Base-by-base conservation (phyloP, 2,797 vertebrate species). In the Graptemys geographica region DNA sequence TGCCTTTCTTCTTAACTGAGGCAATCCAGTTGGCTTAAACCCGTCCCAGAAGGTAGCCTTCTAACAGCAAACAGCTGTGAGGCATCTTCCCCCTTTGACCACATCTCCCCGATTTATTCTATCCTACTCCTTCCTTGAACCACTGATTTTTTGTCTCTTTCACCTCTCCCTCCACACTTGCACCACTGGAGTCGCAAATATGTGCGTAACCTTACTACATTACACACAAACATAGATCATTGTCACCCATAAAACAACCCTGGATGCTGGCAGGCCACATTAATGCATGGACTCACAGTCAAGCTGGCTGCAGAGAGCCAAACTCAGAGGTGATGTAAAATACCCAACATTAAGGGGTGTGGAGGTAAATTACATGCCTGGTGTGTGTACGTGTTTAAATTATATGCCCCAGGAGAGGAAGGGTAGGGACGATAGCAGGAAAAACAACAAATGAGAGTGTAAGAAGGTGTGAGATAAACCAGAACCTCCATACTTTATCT, bases 181-280 rank as follows among this genome's bases (percentile, higher is more conserved):
- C 74, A 27, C 1, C 13, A 28, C 12, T 15, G 44, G 74, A 27
- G 28, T 3, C 4, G 2, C 16, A 52, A 82, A 5, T 11, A 11
- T 10, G 11, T 21, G 4, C 0, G 3, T 15, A 19, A 11, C 41
- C 0, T 3, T 0, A 5, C 0, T 2, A 33, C 19, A 69, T 37
- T 69, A 53, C 83, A 1, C 79, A 52, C 81, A 0, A 86, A 9
- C 52, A 88, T 86, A n/a, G 27, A 37, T 90, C 82, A 44, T 12
- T 27, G 15, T 16, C 25, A 16, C 41, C 12, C 25, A 13, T 47
- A 76, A 74, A 74, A 41, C 11, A 74, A 74, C 41, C 25, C 44
- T 28, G n/a, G 18, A 69, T 3, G n/a, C 18, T 37, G 33, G 18
- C n/a, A 69, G 33, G 8, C 28, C 57, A 62, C n/a, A 69, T 37